Evolutionary conservation across 2,888 invertebrate species (phyloP).

Genomic region (Piscicola geometra): DNA sequence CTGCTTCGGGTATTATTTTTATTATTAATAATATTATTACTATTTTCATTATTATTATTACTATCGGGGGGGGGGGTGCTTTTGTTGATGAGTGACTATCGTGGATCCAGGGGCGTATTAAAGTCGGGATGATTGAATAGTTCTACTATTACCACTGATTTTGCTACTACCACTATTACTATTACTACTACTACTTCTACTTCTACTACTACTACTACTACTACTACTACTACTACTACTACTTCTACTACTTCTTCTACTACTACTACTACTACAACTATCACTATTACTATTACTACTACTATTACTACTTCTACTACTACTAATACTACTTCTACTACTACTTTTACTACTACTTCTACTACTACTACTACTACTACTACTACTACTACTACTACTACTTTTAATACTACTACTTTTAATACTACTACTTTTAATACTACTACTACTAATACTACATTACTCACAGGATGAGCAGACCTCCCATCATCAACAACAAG

Average conservation of each 20-base stretch:
- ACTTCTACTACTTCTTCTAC: slow-evolving; percentile 39
- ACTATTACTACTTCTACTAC: too few relatives aligned
- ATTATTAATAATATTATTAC: too few relatives aligned
- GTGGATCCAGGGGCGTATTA: not conserved
- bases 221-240: slow-evolving; percentile 38
- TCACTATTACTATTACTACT: slow-evolving; percentile 32
- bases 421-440: not conserved
- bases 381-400: slow-evolving; percentile 24
- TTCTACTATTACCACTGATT: not conserved
- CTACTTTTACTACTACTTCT: slow-evolving; percentile 16
- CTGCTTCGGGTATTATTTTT: too few relatives aligned
- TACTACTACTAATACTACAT: slow-evolving; percentile 7
- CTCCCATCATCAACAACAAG: slow-evolving; percentile 57
- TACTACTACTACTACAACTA: slow-evolving; percentile 38
- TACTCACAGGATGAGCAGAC: slow-evolving; percentile 56
- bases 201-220: slow-evolving; percentile 38
- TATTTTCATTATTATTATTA: too few relatives aligned
- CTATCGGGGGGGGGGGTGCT: too few relatives aligned
- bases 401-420: not conserved
- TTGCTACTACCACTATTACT: slow-evolving; percentile 29
- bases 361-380: slow-evolving; percentile 22
- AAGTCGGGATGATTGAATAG: too few relatives aligned
- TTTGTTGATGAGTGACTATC: not conserved
- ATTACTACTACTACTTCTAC: slow-evolving; percentile 37
- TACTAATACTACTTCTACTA: slow-evolving; percentile 7